phyloP scores from a whole-genome alignment of 1,140 invertebrate species.

The Ceratina calcarata region DNA sequence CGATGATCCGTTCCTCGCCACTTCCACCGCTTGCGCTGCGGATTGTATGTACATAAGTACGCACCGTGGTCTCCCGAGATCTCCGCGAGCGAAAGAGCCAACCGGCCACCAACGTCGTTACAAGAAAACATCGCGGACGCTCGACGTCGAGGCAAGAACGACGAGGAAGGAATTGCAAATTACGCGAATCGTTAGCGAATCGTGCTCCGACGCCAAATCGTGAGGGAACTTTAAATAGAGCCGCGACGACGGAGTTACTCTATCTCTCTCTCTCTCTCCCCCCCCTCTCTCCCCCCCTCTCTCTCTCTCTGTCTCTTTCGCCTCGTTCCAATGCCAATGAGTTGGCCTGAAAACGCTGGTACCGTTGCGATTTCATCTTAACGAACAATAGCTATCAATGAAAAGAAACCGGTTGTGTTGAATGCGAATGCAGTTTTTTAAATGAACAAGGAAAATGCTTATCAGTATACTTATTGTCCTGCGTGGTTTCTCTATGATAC shows the following conservation, averaged over 20 bases:
- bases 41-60: no score
- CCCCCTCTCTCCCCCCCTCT: no score
- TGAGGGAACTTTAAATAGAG: constrained; percentile 29
- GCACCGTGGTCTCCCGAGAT: neutral
- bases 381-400: no score
- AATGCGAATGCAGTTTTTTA: no score
- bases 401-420: no score
- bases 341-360: constrained; percentile 15
- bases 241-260: neutral
- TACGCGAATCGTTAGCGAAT: constrained; percentile 48
- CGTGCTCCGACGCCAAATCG: constrained; percentile 20
- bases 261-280: neutral
- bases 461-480: no score
- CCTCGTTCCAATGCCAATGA: neutral
- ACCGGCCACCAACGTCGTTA: constrained; percentile 28
- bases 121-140: constrained; percentile 30
- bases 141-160: constrained; percentile 13
- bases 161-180: constrained; percentile 46
- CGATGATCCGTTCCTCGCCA: neutral
- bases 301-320: no score
- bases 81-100: neutral
- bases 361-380: neutral
- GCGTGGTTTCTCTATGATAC: no score
- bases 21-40: no score
- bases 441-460: no score